phyloP scores from a whole-genome alignment of 2,113 vertebrate species.

The Genyomyrus donnyi region DNA sequence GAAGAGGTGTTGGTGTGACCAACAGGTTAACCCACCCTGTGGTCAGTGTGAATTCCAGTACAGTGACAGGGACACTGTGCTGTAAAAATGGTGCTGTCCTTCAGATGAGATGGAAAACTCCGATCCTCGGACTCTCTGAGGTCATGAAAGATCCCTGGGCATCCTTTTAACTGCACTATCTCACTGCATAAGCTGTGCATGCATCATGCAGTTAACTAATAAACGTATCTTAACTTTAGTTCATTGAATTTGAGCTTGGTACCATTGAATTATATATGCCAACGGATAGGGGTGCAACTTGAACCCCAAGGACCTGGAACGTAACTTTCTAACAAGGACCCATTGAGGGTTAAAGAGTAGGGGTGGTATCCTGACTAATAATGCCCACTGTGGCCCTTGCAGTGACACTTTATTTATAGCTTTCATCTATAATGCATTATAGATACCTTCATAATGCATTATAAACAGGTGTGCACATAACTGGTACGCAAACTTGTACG shows the following conservation, averaged over 20 bases:
- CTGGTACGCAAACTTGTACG: too few species aligned
- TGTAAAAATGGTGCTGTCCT: neutral
- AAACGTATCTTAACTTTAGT: too few species aligned
- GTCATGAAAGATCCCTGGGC: neutral
- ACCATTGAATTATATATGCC: too few species aligned
- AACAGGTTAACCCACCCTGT: neutral
- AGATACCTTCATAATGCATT: neutral
- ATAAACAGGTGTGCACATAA: neutral
- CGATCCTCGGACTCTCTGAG: neutral
- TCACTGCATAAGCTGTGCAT: too few species aligned
- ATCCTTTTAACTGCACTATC: neutral
- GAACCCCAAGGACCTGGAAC: too few species aligned
- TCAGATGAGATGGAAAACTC: neutral
- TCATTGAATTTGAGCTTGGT: too few species aligned
- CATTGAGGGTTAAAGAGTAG: neutral
- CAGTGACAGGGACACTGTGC: neutral
- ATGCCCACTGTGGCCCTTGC: neutral
- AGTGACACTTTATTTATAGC: too few species aligned
- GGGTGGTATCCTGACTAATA: neutral
- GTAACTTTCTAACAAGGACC: too few species aligned
- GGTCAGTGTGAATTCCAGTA: neutral
- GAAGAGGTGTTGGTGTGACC: neutral
- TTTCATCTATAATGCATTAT: neutral
- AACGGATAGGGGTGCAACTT: too few species aligned
- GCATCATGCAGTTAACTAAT: too few species aligned